Conservation (phyloP, 2,888 invertebrate species). For the Cheilosia vernalis region DNA sequence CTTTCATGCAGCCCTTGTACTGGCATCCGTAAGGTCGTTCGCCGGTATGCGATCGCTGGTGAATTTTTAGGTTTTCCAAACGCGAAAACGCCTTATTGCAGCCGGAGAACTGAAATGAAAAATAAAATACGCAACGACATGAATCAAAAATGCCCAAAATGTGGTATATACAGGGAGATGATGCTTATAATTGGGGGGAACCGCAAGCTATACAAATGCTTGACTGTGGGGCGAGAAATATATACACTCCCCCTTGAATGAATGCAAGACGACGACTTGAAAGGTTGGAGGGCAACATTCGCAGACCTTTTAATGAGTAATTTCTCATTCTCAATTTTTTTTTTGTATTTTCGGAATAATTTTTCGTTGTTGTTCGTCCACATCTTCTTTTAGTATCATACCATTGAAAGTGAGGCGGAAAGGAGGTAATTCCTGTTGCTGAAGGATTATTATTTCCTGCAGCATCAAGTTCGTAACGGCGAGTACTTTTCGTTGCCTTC, state of each 20-base stretch:
- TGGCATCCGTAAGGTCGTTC: conserved; percentile 98
- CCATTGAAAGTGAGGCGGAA: conserved; percentile 10
- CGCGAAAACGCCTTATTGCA: conserved; percentile 98
- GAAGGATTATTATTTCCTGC: conserved; percentile 24
- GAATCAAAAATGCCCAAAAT: conserved; percentile 12
- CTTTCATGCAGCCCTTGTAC: conserved; percentile 95
- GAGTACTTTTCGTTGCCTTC: neutral
- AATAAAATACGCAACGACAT: conserved; percentile 42
- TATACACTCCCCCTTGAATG: conserved; percentile 28
- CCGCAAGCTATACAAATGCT: neutral
- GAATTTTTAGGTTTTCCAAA: conserved; percentile 98
- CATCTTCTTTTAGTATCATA: conserved; percentile 24
- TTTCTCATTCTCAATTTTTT: conserved; percentile 17
- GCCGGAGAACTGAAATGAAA: conserved; percentile 91
- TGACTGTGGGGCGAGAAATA: neutral
- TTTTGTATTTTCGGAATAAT: neutral
- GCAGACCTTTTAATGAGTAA: conserved; percentile 62
- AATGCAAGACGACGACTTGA: neutral
- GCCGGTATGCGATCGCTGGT: conserved; percentile 97
- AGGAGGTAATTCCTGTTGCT: conserved; percentile 36
- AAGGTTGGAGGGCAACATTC: conserved; percentile 60
- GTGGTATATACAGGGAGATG: neutral
- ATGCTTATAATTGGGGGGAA: conserved; percentile 33
- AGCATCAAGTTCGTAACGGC: conserved; percentile 35
- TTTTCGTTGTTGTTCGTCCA: neutral